These are phyloP conservation scores for Neoarius graeffei DNA, from an alignment of 2,113 vertebrate species.

Conservation along the genomic window DNA sequence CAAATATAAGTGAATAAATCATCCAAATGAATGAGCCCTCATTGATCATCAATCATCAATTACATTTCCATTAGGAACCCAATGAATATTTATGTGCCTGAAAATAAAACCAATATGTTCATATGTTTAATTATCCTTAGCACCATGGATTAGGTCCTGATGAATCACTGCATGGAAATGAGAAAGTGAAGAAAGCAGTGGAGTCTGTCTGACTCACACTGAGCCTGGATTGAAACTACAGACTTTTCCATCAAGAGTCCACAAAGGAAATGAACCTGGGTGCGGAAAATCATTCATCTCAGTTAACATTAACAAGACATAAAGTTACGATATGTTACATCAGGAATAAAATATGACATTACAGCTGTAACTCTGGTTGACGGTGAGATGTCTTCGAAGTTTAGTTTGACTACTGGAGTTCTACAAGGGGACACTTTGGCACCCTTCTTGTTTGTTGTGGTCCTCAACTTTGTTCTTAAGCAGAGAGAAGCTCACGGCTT, in stretches of 20 bases:
- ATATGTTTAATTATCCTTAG: slow-evolving; percentile 1
- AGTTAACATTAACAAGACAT: background rate
- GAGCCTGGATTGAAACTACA: background rate
- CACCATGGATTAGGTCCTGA: slow-evolving; percentile 10
- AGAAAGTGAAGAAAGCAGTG: background rate
- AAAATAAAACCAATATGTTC: slow-evolving; percentile 17
- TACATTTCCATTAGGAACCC: slow-evolving; percentile 27
- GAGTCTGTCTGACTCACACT: background rate
- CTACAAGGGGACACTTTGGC: too few species aligned
- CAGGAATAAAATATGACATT: background rate
- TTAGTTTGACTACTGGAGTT: too few species aligned
- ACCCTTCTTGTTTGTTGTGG: too few species aligned
- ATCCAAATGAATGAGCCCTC: background rate
- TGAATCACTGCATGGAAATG: slow-evolving; percentile 19
- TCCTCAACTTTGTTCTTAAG: too few species aligned
- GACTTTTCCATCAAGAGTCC: background rate
- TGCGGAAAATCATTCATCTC: background rate
- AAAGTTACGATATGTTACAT: background rate
- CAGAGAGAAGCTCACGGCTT: too few species aligned
- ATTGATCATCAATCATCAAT: background rate
- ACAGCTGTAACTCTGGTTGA: too few species aligned
- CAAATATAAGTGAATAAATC: background rate
- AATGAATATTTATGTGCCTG: slow-evolving; percentile 12
- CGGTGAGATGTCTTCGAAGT: too few species aligned
- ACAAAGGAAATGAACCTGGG: background rate